phyloP scores from a whole-genome alignment of 2,113 vertebrate species.

The Grus americana region DNA sequence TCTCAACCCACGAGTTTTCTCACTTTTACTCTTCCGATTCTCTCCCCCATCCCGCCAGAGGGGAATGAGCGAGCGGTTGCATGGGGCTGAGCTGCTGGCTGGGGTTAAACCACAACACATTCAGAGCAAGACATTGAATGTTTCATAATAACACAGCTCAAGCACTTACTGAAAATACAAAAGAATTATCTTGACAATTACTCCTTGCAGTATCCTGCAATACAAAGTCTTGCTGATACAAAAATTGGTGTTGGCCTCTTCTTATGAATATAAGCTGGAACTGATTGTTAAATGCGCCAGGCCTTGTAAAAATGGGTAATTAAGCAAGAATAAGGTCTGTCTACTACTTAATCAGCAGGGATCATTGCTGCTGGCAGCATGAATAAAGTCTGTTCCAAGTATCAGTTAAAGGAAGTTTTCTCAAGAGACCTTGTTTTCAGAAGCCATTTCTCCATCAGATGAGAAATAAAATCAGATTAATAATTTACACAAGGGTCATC shows the following conservation, averaged over 20 bases:
- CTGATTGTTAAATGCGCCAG: background rate
- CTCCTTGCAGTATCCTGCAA: background rate
- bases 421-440: background rate
- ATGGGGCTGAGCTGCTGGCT: too few relatives aligned
- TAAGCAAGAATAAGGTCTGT: background rate
- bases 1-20: too few relatives aligned
- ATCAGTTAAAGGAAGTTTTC: background rate
- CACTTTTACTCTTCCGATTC: too few relatives aligned
- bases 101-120: background rate
- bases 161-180: background rate
- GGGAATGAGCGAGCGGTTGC: too few relatives aligned
- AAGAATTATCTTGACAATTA: background rate
- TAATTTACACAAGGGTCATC: background rate
- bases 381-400: background rate
- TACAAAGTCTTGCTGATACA: background rate
- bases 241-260: constrained; percentile 3
- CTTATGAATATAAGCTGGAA: background rate
- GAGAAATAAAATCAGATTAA: background rate
- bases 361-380: background rate
- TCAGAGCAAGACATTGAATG: background rate
- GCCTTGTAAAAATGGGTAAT: background rate
- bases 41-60: too few relatives aligned
- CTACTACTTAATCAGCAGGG: background rate
- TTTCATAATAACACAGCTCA: background rate
- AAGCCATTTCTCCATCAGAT: background rate